These are phyloP conservation scores for Mustelus asterias DNA, from an alignment of 2,113 vertebrate genomes.

Conservation along the genomic window DNA sequence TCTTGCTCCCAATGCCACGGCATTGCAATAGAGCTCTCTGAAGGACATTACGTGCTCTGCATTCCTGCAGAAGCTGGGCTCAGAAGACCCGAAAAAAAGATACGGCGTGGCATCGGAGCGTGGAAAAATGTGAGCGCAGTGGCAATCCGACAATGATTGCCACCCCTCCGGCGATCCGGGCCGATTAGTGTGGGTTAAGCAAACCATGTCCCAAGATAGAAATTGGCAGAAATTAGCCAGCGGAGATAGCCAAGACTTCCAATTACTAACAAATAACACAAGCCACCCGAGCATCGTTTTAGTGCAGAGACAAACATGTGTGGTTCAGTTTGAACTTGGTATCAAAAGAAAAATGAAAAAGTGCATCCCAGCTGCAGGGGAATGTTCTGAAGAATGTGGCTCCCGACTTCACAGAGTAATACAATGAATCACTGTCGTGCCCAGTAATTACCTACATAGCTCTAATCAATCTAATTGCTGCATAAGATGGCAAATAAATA, in stretches of 20 bases:
- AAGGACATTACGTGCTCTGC: too few species aligned
- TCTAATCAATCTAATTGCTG: not conserved
- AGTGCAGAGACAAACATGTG: not conserved
- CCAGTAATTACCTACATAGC: not conserved
- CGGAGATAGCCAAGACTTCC: not conserved
- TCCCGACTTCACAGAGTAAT: not conserved
- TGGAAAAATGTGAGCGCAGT: too few species aligned
- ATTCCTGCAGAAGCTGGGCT: too few species aligned
- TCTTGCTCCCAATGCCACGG: too few species aligned
- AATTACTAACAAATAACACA: not conserved
- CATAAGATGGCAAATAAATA: not conserved
- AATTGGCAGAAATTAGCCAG: not conserved
- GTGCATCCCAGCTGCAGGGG: not conserved
- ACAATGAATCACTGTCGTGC: conserved; percentile 1
- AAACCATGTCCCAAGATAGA: not conserved
- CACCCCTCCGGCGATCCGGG: too few species aligned
- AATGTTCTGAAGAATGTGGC: not conserved
- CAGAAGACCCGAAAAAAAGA: too few species aligned
- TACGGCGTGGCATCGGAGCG: too few species aligned
- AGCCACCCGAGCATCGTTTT: not conserved
- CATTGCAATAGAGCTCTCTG: too few species aligned
- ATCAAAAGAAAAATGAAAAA: not conserved
- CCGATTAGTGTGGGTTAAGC: not conserved
- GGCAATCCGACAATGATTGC: too few species aligned
- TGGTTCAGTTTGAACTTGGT: not conserved